Percentiles rank a stretch among this genome's conserved stretches.
phyloP scores from a whole-genome alignment of 1,140 invertebrate species.

The Periplaneta americana region DNA sequence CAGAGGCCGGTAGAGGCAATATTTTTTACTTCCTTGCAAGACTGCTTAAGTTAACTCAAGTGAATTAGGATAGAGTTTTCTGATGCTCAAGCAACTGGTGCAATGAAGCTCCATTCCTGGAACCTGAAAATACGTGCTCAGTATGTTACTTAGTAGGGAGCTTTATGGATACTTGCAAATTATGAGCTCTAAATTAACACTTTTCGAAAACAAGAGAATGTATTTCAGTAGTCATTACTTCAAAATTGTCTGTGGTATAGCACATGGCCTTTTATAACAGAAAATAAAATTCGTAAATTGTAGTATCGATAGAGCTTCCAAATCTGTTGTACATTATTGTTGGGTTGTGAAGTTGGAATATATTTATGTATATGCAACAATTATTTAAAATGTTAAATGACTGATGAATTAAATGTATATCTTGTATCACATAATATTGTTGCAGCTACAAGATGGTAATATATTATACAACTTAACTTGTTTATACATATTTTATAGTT shows the following conservation, averaged over 20 bases:
- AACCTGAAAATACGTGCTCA: neutral
- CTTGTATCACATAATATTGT: neutral
- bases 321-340: neutral
- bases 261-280: too few species aligned
- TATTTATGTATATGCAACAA: neutral
- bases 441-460: neutral
- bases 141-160: neutral
- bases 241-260: too few species aligned
- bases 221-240: too few species aligned
- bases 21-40: conserved; percentile 11
- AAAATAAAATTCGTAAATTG: too few species aligned
- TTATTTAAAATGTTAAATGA: neutral
- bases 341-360: neutral
- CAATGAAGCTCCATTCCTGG: neutral
- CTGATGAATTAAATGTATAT: neutral
- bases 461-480: neutral
- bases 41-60: neutral
- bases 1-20: conserved; percentile 40
- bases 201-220: too few species aligned
- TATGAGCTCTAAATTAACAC: too few species aligned
- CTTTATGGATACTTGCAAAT: neutral
- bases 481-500: neutral
- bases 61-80: too few species aligned
- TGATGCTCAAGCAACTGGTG: neutral
- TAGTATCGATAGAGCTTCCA: neutral